Conservation (phyloP, 2,888 invertebrate species). For the Cheilosia urbana region DNA sequence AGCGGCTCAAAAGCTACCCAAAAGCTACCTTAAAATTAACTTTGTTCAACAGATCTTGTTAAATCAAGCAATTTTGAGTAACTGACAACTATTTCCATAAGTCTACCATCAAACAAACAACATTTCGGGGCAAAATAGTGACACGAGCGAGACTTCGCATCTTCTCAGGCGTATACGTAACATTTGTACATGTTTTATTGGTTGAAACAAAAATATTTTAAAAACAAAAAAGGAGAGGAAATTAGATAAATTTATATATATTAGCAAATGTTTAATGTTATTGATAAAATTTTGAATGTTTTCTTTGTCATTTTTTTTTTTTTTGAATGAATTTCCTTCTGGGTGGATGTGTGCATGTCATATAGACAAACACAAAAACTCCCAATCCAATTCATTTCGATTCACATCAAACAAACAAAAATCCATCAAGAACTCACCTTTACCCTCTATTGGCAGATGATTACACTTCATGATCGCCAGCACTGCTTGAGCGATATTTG, state of each 20-base stretch:
- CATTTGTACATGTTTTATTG: slow-evolving; percentile 4
- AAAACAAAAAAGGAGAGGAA: neutral
- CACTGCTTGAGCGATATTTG: slow-evolving; percentile 94
- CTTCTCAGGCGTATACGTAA: slow-evolving; percentile 2
- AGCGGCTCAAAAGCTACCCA: too few species aligned
- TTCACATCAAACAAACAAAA: slow-evolving; percentile 68
- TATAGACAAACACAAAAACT: slow-evolving; percentile 54
- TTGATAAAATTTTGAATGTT: slow-evolving; percentile 75
- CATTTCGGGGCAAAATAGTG: too few species aligned
- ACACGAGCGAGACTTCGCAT: neutral
- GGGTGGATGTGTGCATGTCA: slow-evolving; percentile 47
- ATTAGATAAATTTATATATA: slow-evolving; percentile 12
- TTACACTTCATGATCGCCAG: slow-evolving; percentile 98
- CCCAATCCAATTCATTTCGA: slow-evolving; percentile 17
- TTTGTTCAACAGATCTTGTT: too few species aligned
- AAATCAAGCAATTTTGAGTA: too few species aligned
- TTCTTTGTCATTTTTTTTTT: slow-evolving; percentile 16
- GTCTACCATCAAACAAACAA: neutral
- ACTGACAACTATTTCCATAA: too few species aligned
- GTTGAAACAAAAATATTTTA: neutral
- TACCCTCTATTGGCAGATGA: slow-evolving; percentile 97
- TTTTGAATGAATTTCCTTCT: slow-evolving; percentile 39
- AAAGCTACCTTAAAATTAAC: too few species aligned
- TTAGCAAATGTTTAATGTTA: slow-evolving; percentile 46
- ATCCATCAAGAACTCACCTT: slow-evolving; percentile 87